Base-by-base conservation (phyloP, 2,888 invertebrate genomes). In the Rugalucina vietnamica region DNA sequence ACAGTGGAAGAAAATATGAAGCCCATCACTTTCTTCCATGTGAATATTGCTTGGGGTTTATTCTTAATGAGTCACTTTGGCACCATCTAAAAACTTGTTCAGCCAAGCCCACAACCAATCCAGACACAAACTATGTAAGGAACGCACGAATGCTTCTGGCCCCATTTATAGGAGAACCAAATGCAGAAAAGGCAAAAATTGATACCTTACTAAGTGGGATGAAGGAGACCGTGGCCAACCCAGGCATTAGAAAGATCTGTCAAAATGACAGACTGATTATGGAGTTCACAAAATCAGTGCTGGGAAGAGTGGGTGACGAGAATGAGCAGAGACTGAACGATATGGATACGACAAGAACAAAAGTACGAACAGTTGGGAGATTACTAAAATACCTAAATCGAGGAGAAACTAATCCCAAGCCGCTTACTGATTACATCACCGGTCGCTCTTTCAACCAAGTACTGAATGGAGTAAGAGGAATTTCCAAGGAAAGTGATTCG, bases 211-310 rank as follows among this genome's bases (percentile, higher is more conserved):
- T 74, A 4, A n/a, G 24, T 14, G 27, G 34, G 10, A 79, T 79
- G 79, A 79, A 79, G 65, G 79, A 74, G 74, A 79, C 79, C 29
- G 32, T 37, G n/a, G 10, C 57, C 12, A 79, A 79, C 74, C 79
- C 79, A 18, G 79, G 79, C 24, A 14, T 74, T 37, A 8, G 43
- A 43, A 32, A 29, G 32, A 54, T 49, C 12, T 73, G 79, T 43
- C 36, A 8, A n/a, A 39, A 65, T 2, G 79, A 79, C 29, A 24
- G 36, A 32, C n/a, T 74, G 5, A 74, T 79, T 34, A 57, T 18
- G 18, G 74, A 74, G 34, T 74, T 79, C 43, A 65, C 50, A 8
- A 8, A 29, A 8, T 74, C 79, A 4, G 27, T 79, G 14, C 18
- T 65, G 21, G 65, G 74, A 8, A 79, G 73, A 50, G 27, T 79